Evolutionary conservation across 2,888 invertebrate genomes (phyloP).

Genomic region (Nasonia oneida): DNA sequence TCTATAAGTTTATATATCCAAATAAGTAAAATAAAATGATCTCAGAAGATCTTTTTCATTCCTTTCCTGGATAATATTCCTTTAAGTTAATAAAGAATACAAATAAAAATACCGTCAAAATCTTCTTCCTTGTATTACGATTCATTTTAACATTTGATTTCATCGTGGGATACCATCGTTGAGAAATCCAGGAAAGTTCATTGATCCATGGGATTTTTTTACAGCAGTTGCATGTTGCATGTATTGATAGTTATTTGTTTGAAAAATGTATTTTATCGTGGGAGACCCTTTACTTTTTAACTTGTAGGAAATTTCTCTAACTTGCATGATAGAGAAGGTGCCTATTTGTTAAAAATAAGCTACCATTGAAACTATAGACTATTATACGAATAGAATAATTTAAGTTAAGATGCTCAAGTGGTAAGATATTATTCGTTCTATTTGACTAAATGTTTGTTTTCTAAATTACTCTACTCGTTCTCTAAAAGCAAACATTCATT

Average conservation of each 20-base stretch:
- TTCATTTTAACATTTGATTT: neutral
- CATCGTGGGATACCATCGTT: constrained; percentile 45
- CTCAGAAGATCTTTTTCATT: constrained; percentile 31
- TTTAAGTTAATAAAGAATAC: constrained; percentile 24
- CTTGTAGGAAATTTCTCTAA: constrained; percentile 65
- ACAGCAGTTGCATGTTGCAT: constrained; percentile 61
- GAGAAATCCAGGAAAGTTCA: constrained; percentile 11
- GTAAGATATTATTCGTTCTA: neutral
- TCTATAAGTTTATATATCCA: constrained; percentile 10
- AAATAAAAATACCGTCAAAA: neutral
- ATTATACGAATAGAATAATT: neutral
- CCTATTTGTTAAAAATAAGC: constrained; percentile 58
- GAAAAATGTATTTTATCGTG: constrained; percentile 19
- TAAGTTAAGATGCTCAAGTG: neutral
- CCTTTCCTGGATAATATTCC: constrained; percentile 44
- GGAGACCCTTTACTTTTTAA: constrained; percentile 45
- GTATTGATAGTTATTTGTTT: constrained; percentile 53
- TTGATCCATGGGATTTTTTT: neutral
- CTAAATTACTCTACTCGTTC: neutral
- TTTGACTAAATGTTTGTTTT: neutral
- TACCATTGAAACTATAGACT: constrained; percentile 10
- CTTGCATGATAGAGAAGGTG: constrained; percentile 68
- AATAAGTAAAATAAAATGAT: constrained; percentile 50
- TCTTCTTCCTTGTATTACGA: neutral
- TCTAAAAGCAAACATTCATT: neutral